phyloP scores from a whole-genome alignment of 2,113 vertebrate species.

The Sapajus apella region DNA sequence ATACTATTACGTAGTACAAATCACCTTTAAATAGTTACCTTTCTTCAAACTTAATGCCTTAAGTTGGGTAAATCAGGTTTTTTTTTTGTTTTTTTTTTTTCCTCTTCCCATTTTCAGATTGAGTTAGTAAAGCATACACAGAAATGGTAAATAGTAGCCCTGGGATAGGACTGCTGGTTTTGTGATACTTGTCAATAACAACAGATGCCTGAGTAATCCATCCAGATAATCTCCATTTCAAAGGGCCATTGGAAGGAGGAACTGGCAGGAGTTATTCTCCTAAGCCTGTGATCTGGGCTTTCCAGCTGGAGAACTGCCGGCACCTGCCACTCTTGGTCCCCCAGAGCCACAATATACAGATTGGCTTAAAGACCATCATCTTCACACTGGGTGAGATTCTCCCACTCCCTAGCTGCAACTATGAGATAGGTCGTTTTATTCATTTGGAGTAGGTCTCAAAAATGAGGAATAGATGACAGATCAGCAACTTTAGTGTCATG shows the following conservation, averaged over 20 bases:
- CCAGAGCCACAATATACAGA: not conserved
- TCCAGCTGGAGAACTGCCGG: not conserved
- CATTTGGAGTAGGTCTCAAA: not conserved
- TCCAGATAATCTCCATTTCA: slow-evolving; percentile 30
- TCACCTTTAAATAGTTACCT: not conserved
- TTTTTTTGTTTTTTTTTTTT: not conserved
- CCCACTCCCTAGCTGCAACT: not conserved
- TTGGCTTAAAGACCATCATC: not conserved
- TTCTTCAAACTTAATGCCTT: not conserved
- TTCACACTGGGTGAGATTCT: not conserved
- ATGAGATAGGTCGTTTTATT: not conserved
- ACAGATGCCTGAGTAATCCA: not conserved
- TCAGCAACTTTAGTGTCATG: not conserved
- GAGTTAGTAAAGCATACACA: not conserved
- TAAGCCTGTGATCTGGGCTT: not conserved
- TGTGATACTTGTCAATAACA: not conserved
- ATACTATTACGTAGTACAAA: not conserved
- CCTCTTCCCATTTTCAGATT: not conserved
- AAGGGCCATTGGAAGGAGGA: not conserved
- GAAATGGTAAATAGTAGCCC: not conserved
- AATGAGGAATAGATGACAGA: not conserved
- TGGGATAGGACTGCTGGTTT: not conserved
- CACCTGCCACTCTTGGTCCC: rapidly evolving
- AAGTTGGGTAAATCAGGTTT: not conserved
- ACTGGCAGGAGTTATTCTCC: not conserved